Evolutionary conservation across 2,113 vertebrate genomes (phyloP), one percentile per base, ranked within the genome.

Genomic region (Brachypteracias leptosomus): DNA sequence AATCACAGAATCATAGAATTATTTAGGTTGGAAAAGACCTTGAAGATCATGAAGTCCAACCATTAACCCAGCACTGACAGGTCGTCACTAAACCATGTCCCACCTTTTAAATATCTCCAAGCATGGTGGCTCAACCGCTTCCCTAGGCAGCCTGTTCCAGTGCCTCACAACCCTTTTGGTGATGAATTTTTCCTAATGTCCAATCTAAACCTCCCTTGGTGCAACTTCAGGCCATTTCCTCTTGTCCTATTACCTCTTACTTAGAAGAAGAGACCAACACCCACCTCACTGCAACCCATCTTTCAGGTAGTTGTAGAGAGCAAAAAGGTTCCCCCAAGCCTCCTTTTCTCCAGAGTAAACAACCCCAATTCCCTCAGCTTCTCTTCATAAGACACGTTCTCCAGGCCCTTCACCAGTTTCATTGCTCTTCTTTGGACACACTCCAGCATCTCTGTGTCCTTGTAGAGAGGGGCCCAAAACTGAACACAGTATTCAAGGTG

Each of bases 341-440:
- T 90, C n/a, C 8, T 71, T 4, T 55, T 74, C 61, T 90, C 57
- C 25, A 52, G 29, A 2, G 13, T 70, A 5, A 75, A 44, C 24
- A 55, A 0, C 0, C 9, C 6, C 31, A 65, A 16, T 16, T 58
- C 26, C 31, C 44, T 87, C 51, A 44, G 28, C 25, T 0, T 0
- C 13, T 61, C 7, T 33, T 36, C 33, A 19, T 22, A 31, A 10
- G 70, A 46, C 14, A 2, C 59, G 17, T 36, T 3, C 47, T 89
- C 8, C 3, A 77, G 18, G 33, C 3, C 19, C 21, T 25, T 47
- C n/a, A 40, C 3, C 15, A 9, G 7, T 29, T 42, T 7, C 0
- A 0, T 6, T 72, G 35, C 40, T 11, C 17, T 89, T 67, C 58
- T 55, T 52, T 72, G 40, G 38, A 19, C 11, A 1, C 0, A 0